Percentiles rank a stretch among this genome's conserved stretches.
These are phyloP conservation scores for Pseudomyrmex concolor DNA, from an alignment of 1,140 invertebrate species.

Conservation along the genomic window DNA sequence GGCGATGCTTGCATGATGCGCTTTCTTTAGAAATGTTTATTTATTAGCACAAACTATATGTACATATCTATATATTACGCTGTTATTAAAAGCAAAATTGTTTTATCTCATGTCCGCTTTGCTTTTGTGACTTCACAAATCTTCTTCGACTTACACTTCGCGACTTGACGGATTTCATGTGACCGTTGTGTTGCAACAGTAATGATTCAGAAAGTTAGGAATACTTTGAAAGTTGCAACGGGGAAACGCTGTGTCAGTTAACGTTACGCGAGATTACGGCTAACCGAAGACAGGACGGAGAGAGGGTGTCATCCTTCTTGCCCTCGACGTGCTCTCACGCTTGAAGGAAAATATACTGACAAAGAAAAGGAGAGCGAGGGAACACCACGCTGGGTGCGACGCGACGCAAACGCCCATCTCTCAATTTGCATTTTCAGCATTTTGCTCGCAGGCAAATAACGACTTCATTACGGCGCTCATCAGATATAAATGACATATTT, in stretches of 20 bases:
- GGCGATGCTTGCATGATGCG: neutral
- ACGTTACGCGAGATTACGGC: conserved; percentile 47
- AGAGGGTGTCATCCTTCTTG: neutral
- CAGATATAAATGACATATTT: conserved; percentile 82
- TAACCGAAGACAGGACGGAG: conserved; percentile 27
- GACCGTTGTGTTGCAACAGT: conserved; percentile 18
- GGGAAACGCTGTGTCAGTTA: conserved; percentile 38
- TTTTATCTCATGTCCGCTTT: neutral
- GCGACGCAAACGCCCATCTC: conserved; percentile 63
- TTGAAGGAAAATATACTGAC: conserved; percentile 64
- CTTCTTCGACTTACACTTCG: conserved; percentile 24
- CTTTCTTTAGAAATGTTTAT: neutral
- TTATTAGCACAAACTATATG: neutral
- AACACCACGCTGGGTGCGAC: neutral
- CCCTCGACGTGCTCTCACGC: conserved; percentile 30
- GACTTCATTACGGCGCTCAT: conserved; percentile 79
- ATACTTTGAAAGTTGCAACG: conserved; percentile 16
- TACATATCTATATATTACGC: no score
- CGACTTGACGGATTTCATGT: conserved; percentile 19
- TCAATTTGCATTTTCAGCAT: conserved; percentile 79
- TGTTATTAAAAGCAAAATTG: conserved; percentile 5
- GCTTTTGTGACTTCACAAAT: no score
- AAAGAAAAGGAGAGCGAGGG: conserved; percentile 20
- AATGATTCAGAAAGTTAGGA: conserved; percentile 39
- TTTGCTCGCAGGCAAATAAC: conserved; percentile 77